These are phyloP conservation scores for Heteromormyrus szaboi DNA, from an alignment of 2,797 vertebrate species.

Conservation along the genomic window DNA sequence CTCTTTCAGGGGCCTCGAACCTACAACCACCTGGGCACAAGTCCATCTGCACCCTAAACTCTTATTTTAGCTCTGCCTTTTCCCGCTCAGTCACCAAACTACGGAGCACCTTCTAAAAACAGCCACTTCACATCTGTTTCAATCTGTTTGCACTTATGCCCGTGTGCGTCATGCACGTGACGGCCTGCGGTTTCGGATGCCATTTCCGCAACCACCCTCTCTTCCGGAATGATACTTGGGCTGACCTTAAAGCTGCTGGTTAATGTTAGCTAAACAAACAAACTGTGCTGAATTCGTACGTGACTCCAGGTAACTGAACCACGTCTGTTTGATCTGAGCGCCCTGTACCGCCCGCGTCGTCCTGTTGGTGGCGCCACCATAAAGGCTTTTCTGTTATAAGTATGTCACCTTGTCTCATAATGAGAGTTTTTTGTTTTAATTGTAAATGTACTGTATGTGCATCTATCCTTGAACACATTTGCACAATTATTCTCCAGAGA, in stretches of 20 bases:
- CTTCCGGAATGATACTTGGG: not conserved
- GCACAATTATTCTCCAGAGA: not conserved
- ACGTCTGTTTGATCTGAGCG: not conserved
- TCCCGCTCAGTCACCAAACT: not conserved
- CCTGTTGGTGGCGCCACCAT: not conserved
- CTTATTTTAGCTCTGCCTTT: not conserved
- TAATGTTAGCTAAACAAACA: not conserved
- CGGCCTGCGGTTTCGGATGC: not conserved
- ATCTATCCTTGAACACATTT: not conserved
- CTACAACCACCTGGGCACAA: not conserved
- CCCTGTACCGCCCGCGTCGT: not conserved
- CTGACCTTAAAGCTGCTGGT: not conserved
- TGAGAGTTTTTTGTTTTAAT: not conserved
- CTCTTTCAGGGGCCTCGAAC: not conserved
- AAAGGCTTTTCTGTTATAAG: not conserved
- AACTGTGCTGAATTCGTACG: not conserved
- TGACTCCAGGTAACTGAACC: not conserved
- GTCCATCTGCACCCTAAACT: not conserved
- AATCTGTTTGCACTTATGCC: not conserved
- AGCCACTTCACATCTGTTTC: not conserved
- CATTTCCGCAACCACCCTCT: not conserved
- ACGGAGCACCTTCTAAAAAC: not conserved
- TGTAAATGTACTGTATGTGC: not conserved
- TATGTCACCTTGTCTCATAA: constrained; percentile 4
- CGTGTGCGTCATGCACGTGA: not conserved